A percentile compares a stretch with the other conserved stretches of the same genome.
Conservation (phyloP, 2,888 invertebrate species). For the Taenaris catops region DNA sequence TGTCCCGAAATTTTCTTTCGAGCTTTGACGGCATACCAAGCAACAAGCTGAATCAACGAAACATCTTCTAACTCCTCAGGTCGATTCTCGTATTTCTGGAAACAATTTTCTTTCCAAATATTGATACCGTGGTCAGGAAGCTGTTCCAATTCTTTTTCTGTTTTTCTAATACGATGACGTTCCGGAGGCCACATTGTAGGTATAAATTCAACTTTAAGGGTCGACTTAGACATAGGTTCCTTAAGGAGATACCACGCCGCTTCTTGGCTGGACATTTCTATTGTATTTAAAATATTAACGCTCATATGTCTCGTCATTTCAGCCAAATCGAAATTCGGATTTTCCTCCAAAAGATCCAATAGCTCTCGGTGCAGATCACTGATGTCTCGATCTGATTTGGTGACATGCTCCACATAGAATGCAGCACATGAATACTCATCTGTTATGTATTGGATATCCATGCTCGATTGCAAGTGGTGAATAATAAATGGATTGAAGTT, state of each 20-base stretch:
- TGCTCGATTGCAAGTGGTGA: conserved; percentile 32
- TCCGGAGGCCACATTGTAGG: conserved; percentile 33
- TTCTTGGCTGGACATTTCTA: conserved; percentile 42
- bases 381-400: conserved; percentile 35
- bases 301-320: conserved; percentile 18
- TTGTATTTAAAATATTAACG: conserved; percentile 30
- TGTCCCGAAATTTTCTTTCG: conserved; percentile 15
- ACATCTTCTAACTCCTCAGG: conserved; percentile 34
- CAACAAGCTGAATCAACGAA: conserved; percentile 36
- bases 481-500: conserved; percentile 46
- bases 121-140: conserved; percentile 32
- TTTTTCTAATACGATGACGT: conserved; percentile 32
- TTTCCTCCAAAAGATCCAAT: conserved; percentile 24
- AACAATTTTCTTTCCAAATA: conserved; percentile 48
- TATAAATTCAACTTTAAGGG: conserved; percentile 17
- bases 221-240: conserved; percentile 23
- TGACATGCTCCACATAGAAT: conserved; percentile 42
- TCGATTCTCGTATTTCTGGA: conserved; percentile 45
- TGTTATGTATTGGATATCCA: conserved; percentile 15
- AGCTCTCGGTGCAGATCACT: conserved; percentile 35
- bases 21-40: conserved; percentile 28
- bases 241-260: conserved; percentile 28
- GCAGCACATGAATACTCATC: conserved; percentile 32
- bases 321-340: conserved; percentile 19
- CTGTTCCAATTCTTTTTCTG: conserved; percentile 33